These are phyloP conservation scores for Gallinago jamesoni DNA, from an alignment of 2,113 vertebrate species.

Conservation along the genomic window DNA sequence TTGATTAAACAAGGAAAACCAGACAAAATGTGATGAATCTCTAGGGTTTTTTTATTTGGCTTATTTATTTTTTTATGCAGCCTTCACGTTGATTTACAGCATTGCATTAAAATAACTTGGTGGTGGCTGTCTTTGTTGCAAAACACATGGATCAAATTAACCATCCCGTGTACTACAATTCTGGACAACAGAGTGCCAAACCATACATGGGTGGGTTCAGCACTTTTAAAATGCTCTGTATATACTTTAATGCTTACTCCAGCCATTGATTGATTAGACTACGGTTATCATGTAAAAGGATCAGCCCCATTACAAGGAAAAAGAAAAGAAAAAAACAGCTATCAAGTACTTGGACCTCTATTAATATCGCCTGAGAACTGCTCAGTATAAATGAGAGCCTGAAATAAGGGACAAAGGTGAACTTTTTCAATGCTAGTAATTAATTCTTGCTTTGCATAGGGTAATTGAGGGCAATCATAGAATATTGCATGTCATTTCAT, in stretches of 20 bases:
- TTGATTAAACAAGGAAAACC: background rate
- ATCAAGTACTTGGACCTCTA: constrained; percentile 55
- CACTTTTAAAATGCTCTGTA: constrained; percentile 30
- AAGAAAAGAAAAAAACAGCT: background rate
- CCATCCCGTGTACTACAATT: constrained; percentile 30
- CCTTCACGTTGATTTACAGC: constrained; percentile 65
- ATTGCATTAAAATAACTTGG: constrained; percentile 46
- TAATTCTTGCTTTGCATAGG: constrained; percentile 85
- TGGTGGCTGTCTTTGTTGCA: constrained; percentile 42
- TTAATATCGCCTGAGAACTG: constrained; percentile 57
- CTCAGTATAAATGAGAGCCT: constrained; percentile 62
- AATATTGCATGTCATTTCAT: constrained; percentile 82
- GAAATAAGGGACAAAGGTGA: constrained; percentile 77
- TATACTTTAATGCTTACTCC: constrained; percentile 16
- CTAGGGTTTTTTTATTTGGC: constrained; percentile 35
- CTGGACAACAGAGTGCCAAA: constrained; percentile 21
- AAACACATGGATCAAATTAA: constrained; percentile 69
- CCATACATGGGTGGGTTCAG: constrained; percentile 28
- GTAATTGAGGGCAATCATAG: constrained; percentile 85
- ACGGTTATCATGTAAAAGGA: constrained; percentile 18
- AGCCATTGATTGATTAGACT: constrained; percentile 52
- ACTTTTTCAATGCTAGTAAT: constrained; percentile 78
- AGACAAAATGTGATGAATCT: constrained; percentile 26
- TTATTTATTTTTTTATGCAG: constrained; percentile 50
- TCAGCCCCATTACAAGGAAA: background rate